Evolutionary conservation across 2,113 vertebrate species (phyloP).

Genomic region (Lamprotornis superbus): DNA sequence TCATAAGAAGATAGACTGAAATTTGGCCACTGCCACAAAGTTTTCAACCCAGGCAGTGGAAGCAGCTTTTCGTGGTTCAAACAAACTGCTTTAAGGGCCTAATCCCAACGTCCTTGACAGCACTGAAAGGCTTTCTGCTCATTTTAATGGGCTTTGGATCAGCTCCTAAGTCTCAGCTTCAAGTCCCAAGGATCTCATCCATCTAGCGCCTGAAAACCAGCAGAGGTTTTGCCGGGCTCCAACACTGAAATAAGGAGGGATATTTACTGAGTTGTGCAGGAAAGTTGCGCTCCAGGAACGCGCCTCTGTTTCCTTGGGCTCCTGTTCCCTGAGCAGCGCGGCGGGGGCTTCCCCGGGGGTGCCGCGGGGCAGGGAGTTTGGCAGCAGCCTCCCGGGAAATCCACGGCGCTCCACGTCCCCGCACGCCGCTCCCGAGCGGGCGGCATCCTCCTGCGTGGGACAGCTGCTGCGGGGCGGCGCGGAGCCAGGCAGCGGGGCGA

Average conservation of each 20-base stretch:
- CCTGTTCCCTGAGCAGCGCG: background rate
- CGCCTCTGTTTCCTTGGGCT: background rate
- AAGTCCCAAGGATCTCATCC: background rate
- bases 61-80: background rate
- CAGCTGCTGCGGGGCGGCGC: too few species aligned
- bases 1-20: background rate
- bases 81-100: background rate
- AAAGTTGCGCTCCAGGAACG: background rate
- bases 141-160: slow-evolving; percentile 3
- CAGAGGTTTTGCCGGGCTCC: background rate
- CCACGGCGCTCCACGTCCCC: too few species aligned
- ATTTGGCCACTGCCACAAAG: background rate
- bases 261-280: background rate
- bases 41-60: background rate
- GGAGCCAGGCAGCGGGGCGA: background rate
- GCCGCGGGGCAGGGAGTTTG: background rate
- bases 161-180: background rate
- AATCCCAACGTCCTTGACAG: background rate
- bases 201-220: background rate
- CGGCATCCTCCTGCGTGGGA: background rate
- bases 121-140: background rate
- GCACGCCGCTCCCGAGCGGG: background rate
- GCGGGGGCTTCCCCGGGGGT: background rate
- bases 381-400: background rate
- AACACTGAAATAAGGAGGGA: background rate